Conservation (phyloP, 2,888 invertebrate species). For the Baronia brevicornis region DNA sequence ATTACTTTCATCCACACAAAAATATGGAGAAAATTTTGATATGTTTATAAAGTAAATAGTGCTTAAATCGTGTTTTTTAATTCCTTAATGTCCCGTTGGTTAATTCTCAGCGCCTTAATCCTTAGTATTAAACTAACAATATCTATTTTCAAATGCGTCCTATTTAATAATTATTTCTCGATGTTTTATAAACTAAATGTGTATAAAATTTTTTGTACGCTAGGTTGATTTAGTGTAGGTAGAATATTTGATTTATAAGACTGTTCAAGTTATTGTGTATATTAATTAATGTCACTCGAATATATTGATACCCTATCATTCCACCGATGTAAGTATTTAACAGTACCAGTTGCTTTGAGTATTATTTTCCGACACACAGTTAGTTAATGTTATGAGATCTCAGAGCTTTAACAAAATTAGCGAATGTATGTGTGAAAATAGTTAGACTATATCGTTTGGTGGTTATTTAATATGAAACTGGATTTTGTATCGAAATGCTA, state of each 20-base stretch:
- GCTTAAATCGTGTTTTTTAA: too few species aligned
- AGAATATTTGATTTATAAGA: conserved; percentile 49
- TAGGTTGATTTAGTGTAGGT: conserved; percentile 44
- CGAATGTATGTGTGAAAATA: conserved; percentile 9
- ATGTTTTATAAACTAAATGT: conserved; percentile 31
- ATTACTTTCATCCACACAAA: too few species aligned
- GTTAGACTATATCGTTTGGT: too few species aligned
- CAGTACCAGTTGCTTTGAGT: conserved; percentile 53
- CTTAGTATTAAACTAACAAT: too few species aligned
- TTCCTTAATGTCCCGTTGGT: too few species aligned
- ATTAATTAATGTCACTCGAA: conserved; percentile 52
- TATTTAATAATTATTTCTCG: conserved; percentile 3
- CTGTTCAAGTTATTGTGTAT: conserved; percentile 54
- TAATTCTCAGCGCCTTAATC: too few species aligned
- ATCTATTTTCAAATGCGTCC: too few species aligned
- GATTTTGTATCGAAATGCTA: conserved; percentile 5
- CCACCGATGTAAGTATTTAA: conserved; percentile 66
- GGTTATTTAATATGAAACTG: too few species aligned
- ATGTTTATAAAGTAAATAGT: too few species aligned
- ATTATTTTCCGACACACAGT: conserved; percentile 43
- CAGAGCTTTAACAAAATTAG: conserved; percentile 42
- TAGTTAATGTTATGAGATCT: conserved; percentile 32
- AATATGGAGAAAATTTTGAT: too few species aligned
- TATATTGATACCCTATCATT: conserved; percentile 54
- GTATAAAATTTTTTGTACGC: conserved; percentile 41